Conservation (phyloP, 2,113 vertebrate genomes). For the Axis porcinus region DNA sequence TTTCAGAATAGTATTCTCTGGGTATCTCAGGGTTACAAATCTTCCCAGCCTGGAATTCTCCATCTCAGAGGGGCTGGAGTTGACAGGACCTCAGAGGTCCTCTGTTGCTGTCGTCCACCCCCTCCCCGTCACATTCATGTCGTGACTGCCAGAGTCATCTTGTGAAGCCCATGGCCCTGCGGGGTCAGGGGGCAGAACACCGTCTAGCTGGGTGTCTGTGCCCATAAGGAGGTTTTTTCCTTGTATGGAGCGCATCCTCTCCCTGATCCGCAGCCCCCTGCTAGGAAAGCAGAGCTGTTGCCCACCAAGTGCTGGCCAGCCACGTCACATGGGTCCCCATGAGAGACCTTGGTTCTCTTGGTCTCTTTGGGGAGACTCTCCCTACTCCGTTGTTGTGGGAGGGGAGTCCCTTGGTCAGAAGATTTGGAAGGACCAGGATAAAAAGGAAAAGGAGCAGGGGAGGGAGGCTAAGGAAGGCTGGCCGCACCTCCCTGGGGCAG, state of each 20-base stretch:
- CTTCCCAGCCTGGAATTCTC: not conserved
- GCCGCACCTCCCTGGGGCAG: accelerated
- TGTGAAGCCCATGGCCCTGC: not conserved
- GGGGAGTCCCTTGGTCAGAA: not conserved
- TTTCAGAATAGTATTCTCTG: not conserved
- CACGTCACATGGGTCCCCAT: not conserved
- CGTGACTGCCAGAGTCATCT: not conserved
- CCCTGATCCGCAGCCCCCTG: accelerated
- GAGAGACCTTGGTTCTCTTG: not conserved
- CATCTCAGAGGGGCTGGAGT: not conserved
- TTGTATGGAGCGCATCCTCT: not conserved
- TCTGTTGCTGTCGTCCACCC: not conserved
- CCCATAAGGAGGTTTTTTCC: not conserved
- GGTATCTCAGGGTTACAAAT: not conserved
- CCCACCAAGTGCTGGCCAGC: not conserved
- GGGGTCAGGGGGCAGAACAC: accelerated
- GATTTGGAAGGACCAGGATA: not conserved
- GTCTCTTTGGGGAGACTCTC: not conserved
- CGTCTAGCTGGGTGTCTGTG: not conserved
- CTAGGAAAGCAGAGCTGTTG: too few relatives aligned
- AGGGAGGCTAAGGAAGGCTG: not conserved
- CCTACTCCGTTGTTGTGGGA: not conserved
- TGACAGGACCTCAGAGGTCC: not conserved
- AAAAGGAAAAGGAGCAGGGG: not conserved
- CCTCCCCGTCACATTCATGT: accelerated